These are phyloP conservation scores for Siniperca chuatsi DNA, from an alignment of 2,113 vertebrate species.

Conservation along the genomic window DNA sequence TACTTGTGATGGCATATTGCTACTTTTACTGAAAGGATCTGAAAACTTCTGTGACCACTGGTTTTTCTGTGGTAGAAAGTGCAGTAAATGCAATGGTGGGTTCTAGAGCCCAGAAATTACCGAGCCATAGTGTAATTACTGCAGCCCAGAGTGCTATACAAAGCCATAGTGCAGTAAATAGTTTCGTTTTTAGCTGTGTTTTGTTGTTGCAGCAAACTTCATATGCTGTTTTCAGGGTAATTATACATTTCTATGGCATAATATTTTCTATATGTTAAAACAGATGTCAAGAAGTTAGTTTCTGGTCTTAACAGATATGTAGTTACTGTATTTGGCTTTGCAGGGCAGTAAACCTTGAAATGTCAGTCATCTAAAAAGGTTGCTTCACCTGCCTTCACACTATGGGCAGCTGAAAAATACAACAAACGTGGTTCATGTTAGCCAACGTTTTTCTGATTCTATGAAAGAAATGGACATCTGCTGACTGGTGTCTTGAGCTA, in stretches of 20 bases:
- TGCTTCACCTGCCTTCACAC: neutral
- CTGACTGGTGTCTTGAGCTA: neutral
- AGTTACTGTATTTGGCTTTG: neutral
- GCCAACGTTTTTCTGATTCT: neutral
- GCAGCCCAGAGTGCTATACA: too few relatives aligned
- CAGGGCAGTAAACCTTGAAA: neutral
- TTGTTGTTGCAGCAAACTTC: too few relatives aligned
- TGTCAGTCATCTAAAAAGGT: neutral
- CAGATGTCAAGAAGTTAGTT: too few relatives aligned
- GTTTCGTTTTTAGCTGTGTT: too few relatives aligned
- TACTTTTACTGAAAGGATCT: neutral
- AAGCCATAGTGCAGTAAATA: too few relatives aligned
- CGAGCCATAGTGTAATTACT: too few relatives aligned
- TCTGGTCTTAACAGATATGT: neutral
- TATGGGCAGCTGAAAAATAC: neutral
- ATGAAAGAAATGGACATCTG: neutral
- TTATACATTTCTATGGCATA: too few relatives aligned
- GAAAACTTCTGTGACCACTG: neutral
- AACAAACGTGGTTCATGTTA: neutral
- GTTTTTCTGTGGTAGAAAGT: too few relatives aligned
- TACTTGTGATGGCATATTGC: neutral
- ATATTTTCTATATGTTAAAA: too few relatives aligned
- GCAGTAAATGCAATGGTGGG: too few relatives aligned
- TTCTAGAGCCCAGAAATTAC: too few relatives aligned
- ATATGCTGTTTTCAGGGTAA: too few relatives aligned